These are phyloP conservation scores for Pitangus sulphuratus DNA, from an alignment of 2,797 vertebrate species.

Conservation along the genomic window DNA sequence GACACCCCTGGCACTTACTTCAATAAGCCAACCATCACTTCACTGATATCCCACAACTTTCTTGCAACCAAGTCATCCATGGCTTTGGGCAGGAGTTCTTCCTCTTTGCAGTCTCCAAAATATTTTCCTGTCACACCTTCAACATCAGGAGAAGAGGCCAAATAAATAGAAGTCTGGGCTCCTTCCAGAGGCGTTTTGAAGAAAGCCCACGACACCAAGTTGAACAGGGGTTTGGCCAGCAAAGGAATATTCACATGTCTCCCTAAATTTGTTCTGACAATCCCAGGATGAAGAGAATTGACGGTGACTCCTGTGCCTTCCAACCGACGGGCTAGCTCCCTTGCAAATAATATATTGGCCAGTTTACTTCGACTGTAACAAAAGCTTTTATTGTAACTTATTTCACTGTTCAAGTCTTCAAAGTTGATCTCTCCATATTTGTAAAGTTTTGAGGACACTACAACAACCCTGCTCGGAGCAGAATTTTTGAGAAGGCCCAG, in stretches of 20 bases:
- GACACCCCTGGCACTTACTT: slow-evolving; percentile 68
- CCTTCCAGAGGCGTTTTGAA: slow-evolving; percentile 88
- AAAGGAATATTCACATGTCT: slow-evolving; percentile 84
- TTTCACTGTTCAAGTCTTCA: slow-evolving; percentile 90
- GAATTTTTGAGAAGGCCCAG: slow-evolving; percentile 89
- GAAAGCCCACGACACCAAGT: slow-evolving; percentile 86
- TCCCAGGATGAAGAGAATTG: slow-evolving; percentile 88
- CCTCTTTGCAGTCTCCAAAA: slow-evolving; percentile 88
- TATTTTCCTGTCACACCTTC: slow-evolving; percentile 86
- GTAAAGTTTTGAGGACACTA: slow-evolving; percentile 93
- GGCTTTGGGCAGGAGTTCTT: slow-evolving; percentile 86
- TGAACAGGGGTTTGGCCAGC: slow-evolving; percentile 86
- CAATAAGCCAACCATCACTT: slow-evolving; percentile 90
- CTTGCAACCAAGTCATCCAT: slow-evolving; percentile 84
- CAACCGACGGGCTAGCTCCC: slow-evolving; percentile 84
- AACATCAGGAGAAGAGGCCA: slow-evolving; percentile 87
- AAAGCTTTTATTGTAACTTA: slow-evolving; percentile 85
- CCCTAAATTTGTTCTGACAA: slow-evolving; percentile 90
- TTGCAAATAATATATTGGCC: slow-evolving; percentile 90
- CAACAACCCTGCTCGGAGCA: slow-evolving; percentile 87
- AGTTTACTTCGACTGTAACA: slow-evolving; percentile 90
- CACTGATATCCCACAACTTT: slow-evolving; percentile 94
- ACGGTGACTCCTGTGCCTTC: slow-evolving; percentile 85
- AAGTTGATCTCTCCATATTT: slow-evolving; percentile 92
- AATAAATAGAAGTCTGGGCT: slow-evolving; percentile 85